These are phyloP conservation scores for Chydorus sphaericus DNA, from an alignment of 2,888 invertebrate genomes.

Conservation along the genomic window DNA sequence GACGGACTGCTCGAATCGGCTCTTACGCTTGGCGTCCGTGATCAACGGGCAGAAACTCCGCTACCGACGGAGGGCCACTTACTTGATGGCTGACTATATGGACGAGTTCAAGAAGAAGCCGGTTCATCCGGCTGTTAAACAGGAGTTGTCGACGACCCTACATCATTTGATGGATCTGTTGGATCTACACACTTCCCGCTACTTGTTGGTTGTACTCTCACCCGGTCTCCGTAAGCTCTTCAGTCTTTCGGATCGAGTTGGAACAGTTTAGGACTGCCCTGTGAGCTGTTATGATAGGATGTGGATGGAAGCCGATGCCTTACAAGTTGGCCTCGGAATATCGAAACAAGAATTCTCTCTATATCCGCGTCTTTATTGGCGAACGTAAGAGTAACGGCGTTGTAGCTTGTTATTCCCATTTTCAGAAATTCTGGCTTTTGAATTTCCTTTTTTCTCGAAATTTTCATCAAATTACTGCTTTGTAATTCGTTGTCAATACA, in stretches of 20 bases:
- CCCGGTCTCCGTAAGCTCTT: constrained; percentile 35
- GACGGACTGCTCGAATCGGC: constrained; percentile 6
- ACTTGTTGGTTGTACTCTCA: constrained; percentile 31
- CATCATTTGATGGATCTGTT: constrained; percentile 32
- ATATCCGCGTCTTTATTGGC: too few species aligned
- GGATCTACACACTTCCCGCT: constrained; percentile 33
- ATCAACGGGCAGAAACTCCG: constrained; percentile 10
- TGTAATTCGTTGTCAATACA: too few species aligned
- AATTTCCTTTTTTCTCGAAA: too few species aligned
- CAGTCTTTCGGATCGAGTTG: constrained; percentile 31
- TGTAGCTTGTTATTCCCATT: too few species aligned
- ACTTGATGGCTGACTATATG: constrained; percentile 35
- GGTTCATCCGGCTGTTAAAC: constrained; percentile 34
- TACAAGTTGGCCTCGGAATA: too few species aligned
- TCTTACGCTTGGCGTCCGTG: constrained; percentile 10
- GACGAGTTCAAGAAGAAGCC: constrained; percentile 31
- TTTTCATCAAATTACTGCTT: too few species aligned
- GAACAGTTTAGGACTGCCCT: too few species aligned
- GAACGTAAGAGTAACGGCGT: too few species aligned
- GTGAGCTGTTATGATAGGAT: too few species aligned
- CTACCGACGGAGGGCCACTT: constrained; percentile 29
- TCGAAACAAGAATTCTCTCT: too few species aligned
- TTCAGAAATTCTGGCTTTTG: too few species aligned
- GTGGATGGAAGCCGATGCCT: too few species aligned
- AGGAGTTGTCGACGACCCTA: constrained; percentile 33